phyloP scores from a whole-genome alignment of 2,113 vertebrate species.

The Madoqua kirkii region DNA sequence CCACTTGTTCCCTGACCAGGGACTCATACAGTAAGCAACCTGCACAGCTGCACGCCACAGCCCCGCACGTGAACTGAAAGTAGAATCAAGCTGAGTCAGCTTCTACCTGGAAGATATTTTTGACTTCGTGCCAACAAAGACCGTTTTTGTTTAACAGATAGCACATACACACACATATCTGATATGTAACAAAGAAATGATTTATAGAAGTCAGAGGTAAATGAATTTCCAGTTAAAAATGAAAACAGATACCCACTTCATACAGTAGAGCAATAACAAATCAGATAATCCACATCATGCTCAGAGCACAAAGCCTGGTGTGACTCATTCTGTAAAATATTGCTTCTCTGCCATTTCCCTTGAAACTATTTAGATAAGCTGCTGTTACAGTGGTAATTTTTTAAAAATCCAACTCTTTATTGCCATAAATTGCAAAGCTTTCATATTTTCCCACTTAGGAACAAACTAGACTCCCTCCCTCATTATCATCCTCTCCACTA shows the following conservation, averaged over 20 bases:
- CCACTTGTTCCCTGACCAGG: not conserved
- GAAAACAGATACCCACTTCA: not conserved
- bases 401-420: not conserved
- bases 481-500: not conserved
- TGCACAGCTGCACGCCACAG: accelerated
- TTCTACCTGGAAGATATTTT: not conserved
- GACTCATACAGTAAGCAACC: not conserved
- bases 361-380: conserved; percentile 22
- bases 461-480: not conserved
- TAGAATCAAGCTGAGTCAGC: not conserved
- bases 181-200: not conserved
- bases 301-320: not conserved
- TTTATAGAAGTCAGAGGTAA: not conserved
- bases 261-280: not conserved
- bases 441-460: not conserved
- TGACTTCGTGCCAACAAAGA: not conserved
- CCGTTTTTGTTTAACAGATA: not conserved
- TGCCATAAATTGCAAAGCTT: conserved; percentile 9
- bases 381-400: not conserved
- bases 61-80: not conserved
- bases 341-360: conserved; percentile 33
- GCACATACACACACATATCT: not conserved
- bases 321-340: not conserved
- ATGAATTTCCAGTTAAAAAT: not conserved
- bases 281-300: not conserved